phyloP scores from a whole-genome alignment of 2,113 vertebrate species.

The Oreochromis niloticus region DNA sequence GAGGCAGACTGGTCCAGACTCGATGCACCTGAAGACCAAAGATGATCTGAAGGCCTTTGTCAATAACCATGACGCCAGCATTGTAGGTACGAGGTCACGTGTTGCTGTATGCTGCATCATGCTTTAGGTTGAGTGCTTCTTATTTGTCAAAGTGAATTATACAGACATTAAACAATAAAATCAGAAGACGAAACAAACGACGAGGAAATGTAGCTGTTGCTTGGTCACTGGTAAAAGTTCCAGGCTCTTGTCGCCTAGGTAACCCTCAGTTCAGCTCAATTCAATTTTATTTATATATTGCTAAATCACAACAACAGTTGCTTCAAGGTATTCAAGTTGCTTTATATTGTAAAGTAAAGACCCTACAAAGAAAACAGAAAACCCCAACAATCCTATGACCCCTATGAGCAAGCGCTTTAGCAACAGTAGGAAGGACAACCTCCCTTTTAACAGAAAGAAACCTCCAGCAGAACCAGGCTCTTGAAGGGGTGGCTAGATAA shows the following conservation, averaged over 20 bases:
- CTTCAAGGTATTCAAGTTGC: background rate
- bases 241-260: background rate
- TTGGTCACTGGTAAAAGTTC: background rate
- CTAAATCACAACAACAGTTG: background rate
- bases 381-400: accelerated
- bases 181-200: background rate
- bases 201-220: accelerated
- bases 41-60: conserved; percentile 65
- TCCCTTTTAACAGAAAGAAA: background rate
- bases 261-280: background rate
- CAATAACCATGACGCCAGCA: conserved; percentile 66
- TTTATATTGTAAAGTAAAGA: background rate
- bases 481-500: background rate
- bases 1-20: conserved; percentile 73
- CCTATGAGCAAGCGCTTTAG: background rate
- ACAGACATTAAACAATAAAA: background rate
- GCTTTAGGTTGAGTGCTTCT: background rate
- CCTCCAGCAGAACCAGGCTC: background rate
- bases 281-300: background rate
- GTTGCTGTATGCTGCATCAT: background rate
- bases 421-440: background rate
- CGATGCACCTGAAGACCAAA: conserved; percentile 39
- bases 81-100: conserved; percentile 52
- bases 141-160: background rate
- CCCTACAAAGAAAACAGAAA: background rate